Conservation (phyloP, 2,113 vertebrate species). For the Camelus bactrianus region DNA sequence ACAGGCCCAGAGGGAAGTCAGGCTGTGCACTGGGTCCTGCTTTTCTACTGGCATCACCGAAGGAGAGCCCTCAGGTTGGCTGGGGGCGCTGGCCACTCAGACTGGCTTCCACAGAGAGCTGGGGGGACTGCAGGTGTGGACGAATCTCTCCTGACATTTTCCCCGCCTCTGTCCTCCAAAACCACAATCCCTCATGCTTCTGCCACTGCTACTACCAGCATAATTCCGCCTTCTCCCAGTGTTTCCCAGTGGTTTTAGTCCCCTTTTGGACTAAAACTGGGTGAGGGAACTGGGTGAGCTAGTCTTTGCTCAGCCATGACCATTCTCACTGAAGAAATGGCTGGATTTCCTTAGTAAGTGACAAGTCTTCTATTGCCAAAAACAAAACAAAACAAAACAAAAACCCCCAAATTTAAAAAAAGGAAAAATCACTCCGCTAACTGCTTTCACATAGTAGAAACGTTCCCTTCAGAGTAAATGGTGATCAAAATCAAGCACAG, state of each 20-base stretch:
- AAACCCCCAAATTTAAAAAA: background rate
- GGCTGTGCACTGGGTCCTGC: background rate
- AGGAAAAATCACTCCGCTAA: background rate
- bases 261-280: background rate
- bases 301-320: background rate
- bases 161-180: background rate
- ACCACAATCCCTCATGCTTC: background rate
- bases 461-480: background rate
- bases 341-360: background rate
- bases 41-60: background rate
- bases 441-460: background rate
- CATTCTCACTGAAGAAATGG: background rate
- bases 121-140: background rate
- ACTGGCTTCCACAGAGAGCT: background rate
- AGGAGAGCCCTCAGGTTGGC: too few relatives aligned
- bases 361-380: background rate
- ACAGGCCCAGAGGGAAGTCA: background rate
- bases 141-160: background rate
- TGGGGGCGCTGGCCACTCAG: background rate
- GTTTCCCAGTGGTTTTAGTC: background rate
- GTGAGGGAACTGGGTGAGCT: background rate
- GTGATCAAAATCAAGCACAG: background rate
- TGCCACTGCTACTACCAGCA: background rate
- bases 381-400: background rate
- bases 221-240: background rate